Base-by-base conservation (phyloP, 2,888 invertebrate genomes). In the Agrochola lota region DNA sequence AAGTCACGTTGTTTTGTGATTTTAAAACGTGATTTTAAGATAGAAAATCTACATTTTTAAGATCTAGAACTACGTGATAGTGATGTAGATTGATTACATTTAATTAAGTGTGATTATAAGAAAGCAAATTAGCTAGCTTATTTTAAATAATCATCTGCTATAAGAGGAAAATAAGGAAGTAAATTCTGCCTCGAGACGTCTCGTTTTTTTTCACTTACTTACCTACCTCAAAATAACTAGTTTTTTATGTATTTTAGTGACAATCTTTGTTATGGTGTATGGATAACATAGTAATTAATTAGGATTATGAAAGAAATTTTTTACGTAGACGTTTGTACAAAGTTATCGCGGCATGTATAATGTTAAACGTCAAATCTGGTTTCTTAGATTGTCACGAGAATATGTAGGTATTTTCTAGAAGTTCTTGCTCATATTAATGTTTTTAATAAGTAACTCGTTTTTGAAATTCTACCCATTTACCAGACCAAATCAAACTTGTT, bases 1-100 rank as follows among this genome's bases (percentile, higher is more conserved):
- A 64, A 71, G 79, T 83, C 87, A 88, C 88, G 87, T 87, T 85
- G 77, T 46, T 81, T 64, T 60, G 17, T 20, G 73, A 74, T 75
- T 74, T 63, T 43, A 63, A 23, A 80, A 80, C 83, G 77, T 82
- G 74, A 77, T 73, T 67, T 26, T 55, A 0, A 49, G 30, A 71
- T 43, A 67, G 23, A 76, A 82, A 66, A 79, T 66, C 2, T 59
- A 63, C 15, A 46, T 69, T 49, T 67, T 81, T 64, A 74, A 60
- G n/a, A 79, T 63, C 9, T 46, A 75, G n/a, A 0, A n/a, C 9
- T 20, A n/a, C 60, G 15, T 69, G 40, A 60, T 75, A 35, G 35
- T 46, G 2, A 60, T 30, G 26, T 49, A 55, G 68, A 75, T 83
- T 68, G 83, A 85, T 84, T 73, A 85, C 64, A 62, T 52, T 71